Evolutionary conservation across 2,888 invertebrate genomes (phyloP).

Genomic region (Drosophila planitibia): DNA sequence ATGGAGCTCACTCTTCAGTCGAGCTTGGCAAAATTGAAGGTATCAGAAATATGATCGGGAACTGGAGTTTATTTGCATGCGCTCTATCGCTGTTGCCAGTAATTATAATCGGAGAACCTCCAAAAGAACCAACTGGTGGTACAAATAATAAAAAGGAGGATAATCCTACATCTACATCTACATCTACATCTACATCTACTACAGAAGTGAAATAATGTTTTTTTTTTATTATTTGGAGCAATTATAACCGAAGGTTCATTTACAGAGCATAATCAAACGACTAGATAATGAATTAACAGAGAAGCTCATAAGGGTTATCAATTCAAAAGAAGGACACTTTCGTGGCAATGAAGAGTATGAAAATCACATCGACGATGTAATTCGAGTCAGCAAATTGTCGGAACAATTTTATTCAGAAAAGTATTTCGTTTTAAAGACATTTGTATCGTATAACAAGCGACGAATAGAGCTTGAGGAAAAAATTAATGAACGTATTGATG

Average conservation of each 20-base stretch:
- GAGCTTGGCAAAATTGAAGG: too few species aligned
- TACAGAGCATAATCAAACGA: not conserved
- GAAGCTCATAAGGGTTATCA: not conserved
- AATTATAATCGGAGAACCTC: too few species aligned
- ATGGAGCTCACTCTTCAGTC: not conserved
- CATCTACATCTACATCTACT: not conserved
- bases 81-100: not conserved
- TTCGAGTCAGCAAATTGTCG: not conserved
- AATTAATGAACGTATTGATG: not conserved
- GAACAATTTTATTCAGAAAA: not conserved
- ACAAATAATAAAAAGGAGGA: too few species aligned
- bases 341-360: slow-evolving; percentile 8
- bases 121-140: not conserved
- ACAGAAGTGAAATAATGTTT: slow-evolving; percentile 1
- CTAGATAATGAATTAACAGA: not conserved
- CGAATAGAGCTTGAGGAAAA: slow-evolving; percentile 11
- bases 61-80: not conserved
- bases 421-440: not conserved
- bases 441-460: slow-evolving; percentile 8
- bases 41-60: slow-evolving; percentile 1
- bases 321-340: not conserved
- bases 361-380: not conserved
- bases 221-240: not conserved
- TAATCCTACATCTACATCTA: not conserved
- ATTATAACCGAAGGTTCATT: not conserved